Base-by-base conservation (phyloP, 1,140 invertebrate genomes). In the Lethrus apterus region DNA sequence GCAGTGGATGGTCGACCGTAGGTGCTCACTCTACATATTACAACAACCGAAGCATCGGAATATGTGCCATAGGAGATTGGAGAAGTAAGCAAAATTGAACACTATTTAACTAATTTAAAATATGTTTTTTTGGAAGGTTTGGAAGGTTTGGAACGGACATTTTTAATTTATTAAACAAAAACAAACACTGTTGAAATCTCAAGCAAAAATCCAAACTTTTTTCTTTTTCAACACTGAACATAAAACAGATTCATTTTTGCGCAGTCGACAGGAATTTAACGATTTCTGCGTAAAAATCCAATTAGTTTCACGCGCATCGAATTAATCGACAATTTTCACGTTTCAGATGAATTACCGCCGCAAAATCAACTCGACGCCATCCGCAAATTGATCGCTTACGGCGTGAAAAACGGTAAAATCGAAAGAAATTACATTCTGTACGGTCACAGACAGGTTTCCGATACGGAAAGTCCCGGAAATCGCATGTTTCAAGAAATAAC, bases 1-100 rank as follows among this genome's bases (percentile, higher is more conserved):
- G 84, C 1, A 71, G 86, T 18, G 84, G 84, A 1, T 92, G 86
- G 79, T 72, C 78, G 15, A 66, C 60, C 2, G 63, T 80, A 0
- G 86, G 86, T 2, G 82, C 83, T 0, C 85, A 90, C 55, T 76
- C 86, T 0, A 75, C 73, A 2, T 65, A 62, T 13, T 87, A 79
- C 56, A 90, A 91, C 63, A 67, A 62, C 30, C 70, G 66, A 35
- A 86, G 84, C 48, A 75, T 89, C 14, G 86, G 83, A 36, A 84
- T 89, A 51, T 79, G 77, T 19, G 66, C 89, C 3, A 84, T 89
- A 46, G 83, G 72, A 20, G 77, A 80, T 56, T 81, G 76, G 75
- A 65, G 67, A 67, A 65, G 77, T 79, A 61, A 46, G 44, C 10
- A n/a, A n/a, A n/a, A n/a, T n/a, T n/a, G n/a, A 10, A 2, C n/a